Percentiles rank a stretch among this genome's conserved stretches.
Evolutionary conservation across 2,888 invertebrate genomes (phyloP).

Genomic region (Hirtodrosophila alboralis): DNA sequence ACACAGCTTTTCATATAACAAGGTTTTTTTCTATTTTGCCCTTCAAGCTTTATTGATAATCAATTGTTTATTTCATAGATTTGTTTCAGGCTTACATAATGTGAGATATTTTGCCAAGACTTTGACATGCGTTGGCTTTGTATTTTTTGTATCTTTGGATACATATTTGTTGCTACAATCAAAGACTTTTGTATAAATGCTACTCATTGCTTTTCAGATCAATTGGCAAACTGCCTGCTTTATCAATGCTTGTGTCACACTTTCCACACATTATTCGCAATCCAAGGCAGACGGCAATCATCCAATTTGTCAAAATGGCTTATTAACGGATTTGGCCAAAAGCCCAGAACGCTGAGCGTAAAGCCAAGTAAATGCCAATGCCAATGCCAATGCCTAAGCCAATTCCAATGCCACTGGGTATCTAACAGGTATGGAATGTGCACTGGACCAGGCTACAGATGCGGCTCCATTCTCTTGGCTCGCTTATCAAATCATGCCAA

Average conservation of each 20-base stretch:
- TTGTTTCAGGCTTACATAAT: neutral
- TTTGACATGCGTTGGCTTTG: neutral
- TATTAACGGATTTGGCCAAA: slow-evolving; percentile 73
- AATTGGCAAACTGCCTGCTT: slow-evolving; percentile 27
- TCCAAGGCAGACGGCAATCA: slow-evolving; percentile 55
- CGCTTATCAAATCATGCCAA: slow-evolving; percentile 66
- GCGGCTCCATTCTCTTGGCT: slow-evolving; percentile 16
- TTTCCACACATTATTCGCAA: slow-evolving; percentile 26
- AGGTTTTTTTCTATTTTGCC: no score
- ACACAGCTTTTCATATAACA: no score
- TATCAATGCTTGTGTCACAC: slow-evolving; percentile 30
- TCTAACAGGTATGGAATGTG: slow-evolving; percentile 22
- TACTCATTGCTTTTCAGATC: slow-evolving; percentile 33
- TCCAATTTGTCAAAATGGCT: slow-evolving; percentile 78
- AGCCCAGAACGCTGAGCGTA: slow-evolving; percentile 56
- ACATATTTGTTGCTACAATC: slow-evolving; percentile 20
- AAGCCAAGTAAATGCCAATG: slow-evolving; percentile 52
- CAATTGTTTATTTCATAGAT: neutral
- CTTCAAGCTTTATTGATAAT: neutral
- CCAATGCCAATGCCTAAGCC: slow-evolving; percentile 38
- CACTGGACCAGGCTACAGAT: slow-evolving; percentile 34
- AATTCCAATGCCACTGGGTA: slow-evolving; percentile 35
- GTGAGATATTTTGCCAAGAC: neutral
- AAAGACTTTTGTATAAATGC: slow-evolving; percentile 29
- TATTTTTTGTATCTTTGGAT: slow-evolving; percentile 6